Percentiles rank a stretch among this genome's conserved stretches.
Conservation (phyloP, 2,888 invertebrate species). For the Kuschelorhynchus macadamiae region DNA sequence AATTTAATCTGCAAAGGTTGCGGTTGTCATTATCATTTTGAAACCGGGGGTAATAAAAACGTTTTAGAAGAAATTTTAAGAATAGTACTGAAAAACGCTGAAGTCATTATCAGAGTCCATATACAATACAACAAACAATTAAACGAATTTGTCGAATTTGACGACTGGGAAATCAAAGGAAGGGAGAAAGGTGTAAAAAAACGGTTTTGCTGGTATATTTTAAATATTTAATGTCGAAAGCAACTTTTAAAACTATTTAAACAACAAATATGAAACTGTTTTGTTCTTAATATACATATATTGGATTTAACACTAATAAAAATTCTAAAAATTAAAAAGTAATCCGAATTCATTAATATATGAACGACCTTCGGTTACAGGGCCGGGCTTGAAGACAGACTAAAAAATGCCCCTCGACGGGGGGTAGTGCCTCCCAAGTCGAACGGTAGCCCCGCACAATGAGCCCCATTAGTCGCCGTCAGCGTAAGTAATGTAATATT, state of each 20-base stretch:
- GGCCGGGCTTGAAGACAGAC: conserved; percentile 63
- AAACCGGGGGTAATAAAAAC: too few relatives aligned
- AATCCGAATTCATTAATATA: conserved; percentile 10
- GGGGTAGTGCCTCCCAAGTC: conserved; percentile 66
- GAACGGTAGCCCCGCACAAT: conserved; percentile 68
- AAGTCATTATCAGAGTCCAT: too few relatives aligned
- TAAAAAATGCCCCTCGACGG: conserved; percentile 63
- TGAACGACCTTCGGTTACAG: conserved; percentile 27
- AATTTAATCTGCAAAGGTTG: too few relatives aligned
- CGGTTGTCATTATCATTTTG: too few relatives aligned
- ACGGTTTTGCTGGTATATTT: neutral
- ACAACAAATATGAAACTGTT: neutral
- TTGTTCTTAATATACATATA: neutral
- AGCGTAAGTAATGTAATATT: conserved; percentile 64
- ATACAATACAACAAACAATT: too few relatives aligned
- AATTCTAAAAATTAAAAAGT: neutral
- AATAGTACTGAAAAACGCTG: too few relatives aligned
- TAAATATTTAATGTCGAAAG: neutral
- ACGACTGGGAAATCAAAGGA: too few relatives aligned
- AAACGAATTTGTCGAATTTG: too few relatives aligned
- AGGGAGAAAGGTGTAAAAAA: too few relatives aligned
- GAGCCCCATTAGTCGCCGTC: conserved; percentile 62
- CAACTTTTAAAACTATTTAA: neutral
- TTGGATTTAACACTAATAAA: neutral
- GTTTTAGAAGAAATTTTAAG: too few relatives aligned